Evolutionary conservation across 2,888 invertebrate species (phyloP), one percentile per base, ranked within the genome.

Genomic region (Gasteruption jaculator): DNA sequence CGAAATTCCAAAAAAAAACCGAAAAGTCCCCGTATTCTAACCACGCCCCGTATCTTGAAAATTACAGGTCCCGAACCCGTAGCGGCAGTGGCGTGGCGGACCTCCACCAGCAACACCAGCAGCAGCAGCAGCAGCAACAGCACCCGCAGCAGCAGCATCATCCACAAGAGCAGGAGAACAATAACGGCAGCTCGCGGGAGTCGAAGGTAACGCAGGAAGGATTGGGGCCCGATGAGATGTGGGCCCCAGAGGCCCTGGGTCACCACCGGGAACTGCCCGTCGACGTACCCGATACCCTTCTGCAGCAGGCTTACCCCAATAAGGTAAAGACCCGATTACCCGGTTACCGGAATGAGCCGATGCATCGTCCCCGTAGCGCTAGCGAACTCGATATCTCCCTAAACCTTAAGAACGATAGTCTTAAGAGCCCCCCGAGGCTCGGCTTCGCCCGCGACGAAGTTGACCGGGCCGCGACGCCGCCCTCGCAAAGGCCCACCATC

Each of bases 181-280:
- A 57, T 56, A 63, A 65, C 78, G 56, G 58, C 47, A 63, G 73
- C 81, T 56, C 61, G 55, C 57, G 59, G 47, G 59, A 58, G 40
- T 45, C 52, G 49, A 67, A 68, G 61, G 63, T 63, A 60, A 58
- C 65, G 57, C 58, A 58, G 54, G 61, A 58, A 57, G 66, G 57
- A 49, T 54, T 61, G 57, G 63, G 61, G 61, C 79, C 80, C 76
- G 66, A 70, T 70, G 69, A 65, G 61, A 71, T 71, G 71, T 71
- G 71, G 71, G 64, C 63, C 58, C 64, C 67, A 62, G 63, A 62
- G 50, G 59, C 60, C 57, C 60, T 57, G 60, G 86, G 87, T 73
- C 90, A 91, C 66, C 94, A 94, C 79, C 85, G 95, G 71, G 96
- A 96, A 82, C 92, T 95, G 91, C 93, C 96, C 71, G 94, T 96